Base-by-base conservation (phyloP, 2,888 invertebrate species). In the Pasiphila rectangulata region DNA sequence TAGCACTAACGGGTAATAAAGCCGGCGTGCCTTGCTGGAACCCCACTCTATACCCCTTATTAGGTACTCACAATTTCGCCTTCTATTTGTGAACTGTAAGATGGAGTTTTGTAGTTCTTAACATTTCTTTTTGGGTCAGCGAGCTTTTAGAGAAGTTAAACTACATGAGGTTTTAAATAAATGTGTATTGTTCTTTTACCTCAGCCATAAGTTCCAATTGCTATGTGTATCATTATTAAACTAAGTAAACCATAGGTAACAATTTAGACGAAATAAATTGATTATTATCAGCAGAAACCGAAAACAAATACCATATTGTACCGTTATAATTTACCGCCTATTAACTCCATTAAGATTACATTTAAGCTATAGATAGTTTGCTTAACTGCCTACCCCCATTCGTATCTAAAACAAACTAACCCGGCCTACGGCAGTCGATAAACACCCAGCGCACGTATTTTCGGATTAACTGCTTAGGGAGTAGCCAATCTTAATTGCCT, bases 1-100 rank as follows among this genome's bases (percentile, higher is more conserved):
- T 91, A 90, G 91, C 91, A 90, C 90, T 90, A 91, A 91, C 91
- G 90, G 88, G 82, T 89, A 82, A 90, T 88, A 84, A 82, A 80
- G 71, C 77, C 84, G 84, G 83, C 84, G 84, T 84, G 82, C 85
- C 72, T 83, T 83, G 80, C 86, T 71, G 80, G 71, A 79, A 76
- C 73, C 77, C 76, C 71, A 73, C 79, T 80, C 79, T 72, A 78
- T 81, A 59, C 79, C 79, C 81, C 83, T 88, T 87, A 86, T 85
- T 85, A 85, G 77, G 79, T 85, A 85, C 86, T 82, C 80, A 79
- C 79, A 76, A 82, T 79, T 77, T 77, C 69, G 67, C 75, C 67
- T 77, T 75, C 71, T 70, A 79, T 82, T 83, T 83, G 83, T 81
- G 82, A 82, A 80, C 83, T 85, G 83, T 83, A n/a, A n/a, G 39